Evolutionary conservation across 2,113 vertebrate genomes (phyloP).

Genomic region (Myocastor coypus): DNA sequence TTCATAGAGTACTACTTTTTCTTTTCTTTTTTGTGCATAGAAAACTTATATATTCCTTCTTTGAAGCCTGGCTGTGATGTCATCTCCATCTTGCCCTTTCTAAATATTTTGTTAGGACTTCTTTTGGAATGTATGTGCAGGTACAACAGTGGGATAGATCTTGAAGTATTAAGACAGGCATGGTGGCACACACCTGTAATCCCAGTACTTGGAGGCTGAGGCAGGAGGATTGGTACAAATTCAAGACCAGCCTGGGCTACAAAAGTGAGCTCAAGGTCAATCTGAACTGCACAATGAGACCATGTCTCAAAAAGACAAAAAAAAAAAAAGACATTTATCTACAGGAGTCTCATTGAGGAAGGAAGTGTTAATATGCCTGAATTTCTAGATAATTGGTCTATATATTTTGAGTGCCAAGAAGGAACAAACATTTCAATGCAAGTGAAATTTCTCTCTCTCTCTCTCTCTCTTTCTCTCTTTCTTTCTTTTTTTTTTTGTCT

Average conservation of each 20-base stretch:
- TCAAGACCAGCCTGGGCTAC: too few species aligned
- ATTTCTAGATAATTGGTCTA: conserved; percentile 23
- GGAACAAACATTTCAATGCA: neutral
- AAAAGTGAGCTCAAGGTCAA: too few species aligned
- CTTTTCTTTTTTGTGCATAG: neutral
- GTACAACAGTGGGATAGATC: neutral
- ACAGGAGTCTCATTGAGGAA: neutral
- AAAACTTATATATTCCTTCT: neutral
- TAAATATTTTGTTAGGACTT: neutral
- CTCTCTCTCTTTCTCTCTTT: neutral
- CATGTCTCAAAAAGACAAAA: too few species aligned
- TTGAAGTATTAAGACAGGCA: neutral
- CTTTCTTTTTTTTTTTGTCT: too few species aligned
- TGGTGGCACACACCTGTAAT: too few species aligned
- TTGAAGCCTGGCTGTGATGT: neutral
- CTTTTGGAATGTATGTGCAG: neutral
- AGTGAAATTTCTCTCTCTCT: neutral
- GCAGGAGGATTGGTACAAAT: too few species aligned
- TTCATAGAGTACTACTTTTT: neutral
- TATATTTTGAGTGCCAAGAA: neutral
- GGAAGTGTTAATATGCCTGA: neutral
- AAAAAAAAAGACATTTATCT: too few species aligned
- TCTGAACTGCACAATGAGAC: too few species aligned
- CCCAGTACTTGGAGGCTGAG: too few species aligned
- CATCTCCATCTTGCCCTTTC: neutral